Evolutionary conservation across 2,888 invertebrate genomes (phyloP).

Genomic region (Siphonodentalium dalli): DNA sequence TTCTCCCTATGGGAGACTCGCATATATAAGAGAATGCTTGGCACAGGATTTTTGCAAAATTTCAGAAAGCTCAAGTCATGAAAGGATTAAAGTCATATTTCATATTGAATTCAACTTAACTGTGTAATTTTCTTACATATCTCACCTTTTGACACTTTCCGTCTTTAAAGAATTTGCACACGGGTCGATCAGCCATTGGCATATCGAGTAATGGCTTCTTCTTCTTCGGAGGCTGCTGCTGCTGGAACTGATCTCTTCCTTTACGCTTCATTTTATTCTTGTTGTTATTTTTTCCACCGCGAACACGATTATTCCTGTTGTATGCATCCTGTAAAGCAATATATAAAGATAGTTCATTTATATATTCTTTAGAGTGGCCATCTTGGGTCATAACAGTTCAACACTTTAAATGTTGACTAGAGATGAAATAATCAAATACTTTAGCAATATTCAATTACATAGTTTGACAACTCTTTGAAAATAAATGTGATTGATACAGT

Average conservation of each 20-base stretch:
- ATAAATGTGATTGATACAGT: too few relatives aligned
- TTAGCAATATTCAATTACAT: too few relatives aligned
- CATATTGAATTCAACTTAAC: neutral
- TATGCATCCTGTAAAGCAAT: too few relatives aligned
- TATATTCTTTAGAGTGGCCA: neutral
- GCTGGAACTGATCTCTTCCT: conserved; percentile 24
- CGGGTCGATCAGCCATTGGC: conserved; percentile 47
- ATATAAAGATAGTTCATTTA: too few relatives aligned
- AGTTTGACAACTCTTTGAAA: too few relatives aligned
- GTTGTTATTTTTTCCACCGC: conserved; percentile 12
- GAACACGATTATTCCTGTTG: too few relatives aligned
- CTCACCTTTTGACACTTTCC: conserved; percentile 76
- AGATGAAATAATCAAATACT: too few relatives aligned
- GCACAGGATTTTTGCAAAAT: too few relatives aligned
- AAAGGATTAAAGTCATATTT: neutral
- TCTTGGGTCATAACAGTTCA: neutral
- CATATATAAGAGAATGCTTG: too few relatives aligned
- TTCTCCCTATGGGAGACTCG: too few relatives aligned
- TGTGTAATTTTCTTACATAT: neutral
- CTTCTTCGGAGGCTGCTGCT: conserved; percentile 36
- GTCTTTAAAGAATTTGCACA: conserved; percentile 86
- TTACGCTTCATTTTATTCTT: conserved; percentile 25
- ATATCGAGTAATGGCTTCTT: conserved; percentile 51
- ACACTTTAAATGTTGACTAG: too few relatives aligned
- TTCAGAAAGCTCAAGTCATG: too few relatives aligned